A percentile compares a stretch with the other conserved stretches of the same genome.
These are phyloP conservation scores for Gorsachius goisagi DNA, from an alignment of 2,113 vertebrate species.

Conservation along the genomic window DNA sequence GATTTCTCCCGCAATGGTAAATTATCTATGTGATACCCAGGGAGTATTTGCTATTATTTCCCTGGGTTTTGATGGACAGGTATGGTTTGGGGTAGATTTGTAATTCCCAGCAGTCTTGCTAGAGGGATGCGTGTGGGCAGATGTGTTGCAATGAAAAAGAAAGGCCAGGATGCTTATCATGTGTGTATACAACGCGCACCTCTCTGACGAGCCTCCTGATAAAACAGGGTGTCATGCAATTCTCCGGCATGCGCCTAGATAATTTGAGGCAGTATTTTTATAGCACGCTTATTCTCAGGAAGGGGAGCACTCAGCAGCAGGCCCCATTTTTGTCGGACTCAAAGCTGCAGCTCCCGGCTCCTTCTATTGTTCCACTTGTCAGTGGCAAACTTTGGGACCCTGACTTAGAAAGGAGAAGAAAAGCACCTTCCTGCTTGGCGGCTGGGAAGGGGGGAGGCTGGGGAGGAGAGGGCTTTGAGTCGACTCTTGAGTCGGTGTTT, in stretches of 20 bases:
- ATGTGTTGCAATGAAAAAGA: background rate
- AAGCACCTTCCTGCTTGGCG: background rate
- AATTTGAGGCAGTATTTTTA: conserved; percentile 24
- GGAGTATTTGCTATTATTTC: background rate
- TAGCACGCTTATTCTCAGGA: background rate
- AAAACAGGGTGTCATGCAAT: background rate
- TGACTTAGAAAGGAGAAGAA: conserved; percentile 10
- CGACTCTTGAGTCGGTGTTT: background rate
- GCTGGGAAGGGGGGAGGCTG: background rate
- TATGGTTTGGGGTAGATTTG: background rate
- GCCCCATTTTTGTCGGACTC: background rate
- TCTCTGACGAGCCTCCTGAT: background rate
- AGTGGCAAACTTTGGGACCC: conserved; percentile 1
- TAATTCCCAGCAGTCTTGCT: background rate
- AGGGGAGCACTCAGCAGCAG: background rate
- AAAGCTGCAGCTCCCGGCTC: background rate
- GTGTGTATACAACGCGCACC: background rate
- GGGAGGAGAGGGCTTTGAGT: background rate
- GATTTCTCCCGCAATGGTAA: background rate
- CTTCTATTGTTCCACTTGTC: background rate
- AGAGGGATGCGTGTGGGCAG: background rate
- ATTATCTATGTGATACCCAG: background rate
- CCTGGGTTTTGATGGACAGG: background rate
- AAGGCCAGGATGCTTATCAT: background rate
- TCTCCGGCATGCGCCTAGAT: background rate